Conservation (phyloP, 2,888 invertebrate species). For the Proisotoma minuta region DNA sequence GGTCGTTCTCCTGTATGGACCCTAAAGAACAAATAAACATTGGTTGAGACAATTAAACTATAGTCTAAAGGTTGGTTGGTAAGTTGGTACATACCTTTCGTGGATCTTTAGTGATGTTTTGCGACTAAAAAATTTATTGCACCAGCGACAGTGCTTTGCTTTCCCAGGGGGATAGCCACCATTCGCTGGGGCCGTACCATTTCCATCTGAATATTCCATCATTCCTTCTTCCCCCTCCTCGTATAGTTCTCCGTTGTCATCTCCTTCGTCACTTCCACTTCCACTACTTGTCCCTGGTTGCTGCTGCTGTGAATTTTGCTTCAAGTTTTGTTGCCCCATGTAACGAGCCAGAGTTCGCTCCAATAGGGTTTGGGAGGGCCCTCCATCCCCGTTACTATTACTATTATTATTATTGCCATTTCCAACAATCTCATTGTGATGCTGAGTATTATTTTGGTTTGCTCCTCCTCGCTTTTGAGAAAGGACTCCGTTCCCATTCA, state of each 20-base stretch:
- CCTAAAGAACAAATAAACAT: neutral
- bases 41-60: too few relatives aligned
- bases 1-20: neutral
- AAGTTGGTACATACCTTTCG: neutral
- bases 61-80: neutral
- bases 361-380: neutral
- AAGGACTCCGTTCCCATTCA: too few relatives aligned
- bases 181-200: too few relatives aligned
- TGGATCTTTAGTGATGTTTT: constrained; percentile 21
- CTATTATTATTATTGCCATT: too few relatives aligned
- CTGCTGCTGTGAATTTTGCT: neutral
- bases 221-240: neutral
- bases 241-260: neutral
- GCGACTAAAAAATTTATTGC: constrained; percentile 27
- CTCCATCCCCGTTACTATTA: neutral
- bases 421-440: neutral
- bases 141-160: constrained; percentile 18
- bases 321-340: neutral
- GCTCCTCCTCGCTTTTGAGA: neutral
- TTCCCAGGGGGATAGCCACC: constrained; percentile 6
- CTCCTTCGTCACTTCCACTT: neutral
- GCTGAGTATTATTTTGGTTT: neutral
- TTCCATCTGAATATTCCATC: too few relatives aligned
- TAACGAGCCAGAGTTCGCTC: neutral
- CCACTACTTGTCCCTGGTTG: neutral